Evolutionary conservation across 2,113 vertebrate genomes (phyloP), one percentile per base, ranked within the genome.

Genomic region (Rynchops niger): DNA sequence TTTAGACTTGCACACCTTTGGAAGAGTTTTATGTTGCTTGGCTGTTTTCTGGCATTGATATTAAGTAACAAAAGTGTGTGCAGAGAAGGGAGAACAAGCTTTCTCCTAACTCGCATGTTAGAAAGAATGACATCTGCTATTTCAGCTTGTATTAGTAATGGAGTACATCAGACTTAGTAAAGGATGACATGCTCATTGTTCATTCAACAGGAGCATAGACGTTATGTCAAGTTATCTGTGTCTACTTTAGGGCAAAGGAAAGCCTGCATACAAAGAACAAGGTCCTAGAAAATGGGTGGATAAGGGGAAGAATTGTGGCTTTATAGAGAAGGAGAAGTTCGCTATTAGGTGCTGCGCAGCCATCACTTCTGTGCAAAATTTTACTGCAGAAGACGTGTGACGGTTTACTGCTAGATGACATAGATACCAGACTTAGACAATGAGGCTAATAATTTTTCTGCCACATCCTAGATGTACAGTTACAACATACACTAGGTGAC

Each of bases 381-480:
- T 80, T 81, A 43, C 38, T 40, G 42, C 32, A 53, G 30, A 67
- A 80, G 43, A 40, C 43, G 8, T 1, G 3, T 65, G 16, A 21
- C 2, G 4, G 10, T 50, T 78, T 85, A 20, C 13, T 45, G 26
- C 32, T 36, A 16, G 16, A 43, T 56, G n/a, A 73, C 81, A 34
- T 12, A 55, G 38, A 55, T 45, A n/a, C 6, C 25, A 65, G 16
- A 32, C n/a, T 66, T 32, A 21, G 49, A 66, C 8, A 55, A 26
- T 3, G 30, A 49, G 34, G 20, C 3, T 80, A 38, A 10, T 29
- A 11, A 16, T 62, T 70, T 79, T 82, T 74, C 45, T 74, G 26
- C 19, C 12, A 21, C 1, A 1, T 70, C 42, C 32, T 65, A 22
- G 2, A 4, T 22, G 21, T 2, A 23, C 2, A 34, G 34, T 77